Base-by-base conservation (phyloP, 2,797 vertebrate species). In the Typhlichthys eigenmanni region DNA sequence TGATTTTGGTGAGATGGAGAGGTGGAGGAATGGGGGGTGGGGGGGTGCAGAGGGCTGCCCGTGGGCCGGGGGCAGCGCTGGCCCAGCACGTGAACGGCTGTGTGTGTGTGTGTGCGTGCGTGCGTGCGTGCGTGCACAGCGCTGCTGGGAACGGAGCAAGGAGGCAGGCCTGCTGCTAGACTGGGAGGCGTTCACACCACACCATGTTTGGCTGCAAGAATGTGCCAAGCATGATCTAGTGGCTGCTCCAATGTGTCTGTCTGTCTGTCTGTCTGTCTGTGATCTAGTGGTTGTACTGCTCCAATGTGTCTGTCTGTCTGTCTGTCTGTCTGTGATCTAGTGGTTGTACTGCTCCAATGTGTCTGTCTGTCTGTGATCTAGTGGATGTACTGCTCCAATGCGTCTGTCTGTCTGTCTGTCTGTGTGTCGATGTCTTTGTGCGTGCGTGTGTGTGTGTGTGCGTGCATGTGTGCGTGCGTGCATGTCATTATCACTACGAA, bases 181-280 rank as follows among this genome's bases (percentile, higher is more conserved):
- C 66, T 10, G 65, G 54, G 73, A 71, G 70, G 75, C 75, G 85
- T 89, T 84, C 87, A 80, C 74, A 81, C 77, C 60, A 74, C 71
- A 75, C 77, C 66, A 66, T 88, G 88, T 90, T 88, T 92, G 79
- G 80, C 74, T 87, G 87, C 85, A n/a, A 69, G 82, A 78, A 56
- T 72, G 70, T 80, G 87, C 87, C 83, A 83, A 86, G 76, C 64
- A 19, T 79, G 79, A 85, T 82, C 80, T 70, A 24, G 46, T 55
- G 54, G 67, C 63, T 67, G 56, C 72, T 19, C 19, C 47, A n/a
- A n/a, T 34, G 29, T n/a, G 51, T 19, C 2, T 13, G 12, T 49
- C 24, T 50, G 55, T 51, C 47, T 52, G 55, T 51, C 48, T 53
- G 49, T 56, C 32, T 62, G 63, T 68, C 72, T 61, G 62, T 52